Conservation (phyloP, 2,113 vertebrate species). For the Myxocyprinus asiaticus region DNA sequence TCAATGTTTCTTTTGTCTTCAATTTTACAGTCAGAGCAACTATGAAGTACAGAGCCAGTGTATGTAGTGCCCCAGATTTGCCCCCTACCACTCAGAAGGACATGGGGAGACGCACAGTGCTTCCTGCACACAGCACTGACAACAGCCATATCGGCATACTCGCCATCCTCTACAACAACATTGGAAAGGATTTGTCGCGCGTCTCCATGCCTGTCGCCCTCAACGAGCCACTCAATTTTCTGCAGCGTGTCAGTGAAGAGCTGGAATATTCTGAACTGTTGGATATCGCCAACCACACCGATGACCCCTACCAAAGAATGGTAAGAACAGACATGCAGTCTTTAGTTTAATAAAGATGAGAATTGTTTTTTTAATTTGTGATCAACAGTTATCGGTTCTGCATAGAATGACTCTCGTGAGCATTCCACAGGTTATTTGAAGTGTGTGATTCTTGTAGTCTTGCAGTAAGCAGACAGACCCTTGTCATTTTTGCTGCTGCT, state of each 20-base stretch:
- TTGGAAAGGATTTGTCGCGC: conserved; percentile 90
- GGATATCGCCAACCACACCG: conserved; percentile 78
- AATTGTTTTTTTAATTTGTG: no score
- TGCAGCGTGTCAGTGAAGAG: conserved; percentile 89
- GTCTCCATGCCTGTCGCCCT: conserved; percentile 88
- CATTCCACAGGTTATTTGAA: no score
- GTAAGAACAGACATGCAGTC: no score
- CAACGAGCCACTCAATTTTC: conserved; percentile 84
- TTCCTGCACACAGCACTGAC: conserved; percentile 75
- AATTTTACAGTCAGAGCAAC: conserved; percentile 58
- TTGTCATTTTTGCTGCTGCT: no score
- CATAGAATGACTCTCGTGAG: no score
- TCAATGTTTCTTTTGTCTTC: no score
- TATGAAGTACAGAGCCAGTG: conserved; percentile 66
- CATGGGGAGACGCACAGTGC: conserved; percentile 72
- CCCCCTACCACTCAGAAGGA: conserved; percentile 42
- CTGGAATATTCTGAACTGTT: conserved; percentile 86
- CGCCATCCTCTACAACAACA: conserved; percentile 91
- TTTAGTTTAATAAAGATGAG: no score
- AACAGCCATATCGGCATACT: conserved; percentile 87
- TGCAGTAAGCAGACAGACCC: no score
- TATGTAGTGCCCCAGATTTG: conserved; percentile 55
- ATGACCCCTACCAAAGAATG: conserved; percentile 87
- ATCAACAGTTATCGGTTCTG: no score
- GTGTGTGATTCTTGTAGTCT: no score